Conservation (phyloP, 2,113 vertebrate species). For the Machaerirhynchus nigripectus region DNA sequence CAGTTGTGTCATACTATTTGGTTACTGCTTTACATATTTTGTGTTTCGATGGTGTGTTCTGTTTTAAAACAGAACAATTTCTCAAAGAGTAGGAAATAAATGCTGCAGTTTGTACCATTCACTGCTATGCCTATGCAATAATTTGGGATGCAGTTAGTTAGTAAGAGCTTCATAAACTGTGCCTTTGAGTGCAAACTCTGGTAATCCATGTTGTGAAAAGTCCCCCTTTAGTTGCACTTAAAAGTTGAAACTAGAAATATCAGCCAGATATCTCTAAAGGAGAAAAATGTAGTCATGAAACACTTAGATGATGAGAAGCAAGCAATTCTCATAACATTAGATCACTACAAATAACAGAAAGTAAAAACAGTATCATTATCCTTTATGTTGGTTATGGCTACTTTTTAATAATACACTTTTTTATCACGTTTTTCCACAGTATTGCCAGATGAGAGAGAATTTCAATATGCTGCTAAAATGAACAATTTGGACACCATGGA, state of each 20-base stretch:
- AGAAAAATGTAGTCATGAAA: background rate
- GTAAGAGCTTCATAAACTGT: background rate
- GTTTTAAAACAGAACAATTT: background rate
- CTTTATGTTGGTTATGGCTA: background rate
- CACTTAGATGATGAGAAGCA: background rate
- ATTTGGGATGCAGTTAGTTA: background rate
- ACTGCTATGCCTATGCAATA: background rate
- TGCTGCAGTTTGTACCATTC: background rate
- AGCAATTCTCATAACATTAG: background rate
- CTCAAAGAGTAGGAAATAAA: background rate
- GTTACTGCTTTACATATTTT: background rate
- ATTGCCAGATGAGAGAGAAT: conserved; percentile 81
- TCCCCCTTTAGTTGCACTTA: background rate
- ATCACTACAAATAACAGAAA: background rate
- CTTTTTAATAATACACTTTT: background rate
- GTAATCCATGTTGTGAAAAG: background rate
- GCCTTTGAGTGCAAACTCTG: background rate
- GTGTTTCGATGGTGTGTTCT: background rate
- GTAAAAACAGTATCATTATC: background rate
- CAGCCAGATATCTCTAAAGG: background rate
- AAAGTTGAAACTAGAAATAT: background rate
- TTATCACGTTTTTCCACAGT: conserved; percentile 69
- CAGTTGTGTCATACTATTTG: background rate
- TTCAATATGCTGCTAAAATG: conserved; percentile 84
- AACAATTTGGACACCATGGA: conserved; percentile 84